These are phyloP conservation scores for Martes martes DNA, from an alignment of 2,113 vertebrate species.

Conservation along the genomic window DNA sequence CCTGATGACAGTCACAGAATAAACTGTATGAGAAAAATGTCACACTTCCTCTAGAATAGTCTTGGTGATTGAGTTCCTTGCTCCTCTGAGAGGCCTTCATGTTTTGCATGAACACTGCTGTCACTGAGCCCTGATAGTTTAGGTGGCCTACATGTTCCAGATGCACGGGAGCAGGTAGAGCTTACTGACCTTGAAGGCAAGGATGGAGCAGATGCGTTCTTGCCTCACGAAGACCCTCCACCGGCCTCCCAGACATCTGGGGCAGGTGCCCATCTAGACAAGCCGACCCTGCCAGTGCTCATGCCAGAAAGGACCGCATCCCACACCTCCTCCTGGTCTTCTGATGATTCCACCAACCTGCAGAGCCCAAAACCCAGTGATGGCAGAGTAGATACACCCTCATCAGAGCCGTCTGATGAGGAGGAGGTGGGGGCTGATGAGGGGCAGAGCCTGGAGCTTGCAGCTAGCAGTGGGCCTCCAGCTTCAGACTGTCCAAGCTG, in stretches of 20 bases:
- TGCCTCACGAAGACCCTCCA: constrained; percentile 83
- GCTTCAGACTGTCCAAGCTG: constrained; percentile 45
- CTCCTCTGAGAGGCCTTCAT: constrained; percentile 38
- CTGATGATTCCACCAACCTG: constrained; percentile 84
- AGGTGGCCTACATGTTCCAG: constrained; percentile 72
- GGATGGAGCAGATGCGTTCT: constrained; percentile 92
- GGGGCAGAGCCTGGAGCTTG: constrained; percentile 81
- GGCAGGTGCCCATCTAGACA: constrained; percentile 79
- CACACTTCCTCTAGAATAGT: constrained; percentile 62
- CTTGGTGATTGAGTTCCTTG: constrained; percentile 64
- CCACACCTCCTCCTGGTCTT: constrained; percentile 89
- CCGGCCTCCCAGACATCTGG: constrained; percentile 61
- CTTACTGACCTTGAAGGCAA: constrained; percentile 92
- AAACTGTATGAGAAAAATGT: constrained; percentile 57
- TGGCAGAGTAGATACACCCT: constrained; percentile 86
- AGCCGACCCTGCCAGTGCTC: constrained; percentile 81
- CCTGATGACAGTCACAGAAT: constrained; percentile 56
- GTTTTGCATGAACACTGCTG: constrained; percentile 72
- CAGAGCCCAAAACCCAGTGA: constrained; percentile 89
- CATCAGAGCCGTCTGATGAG: constrained; percentile 90
- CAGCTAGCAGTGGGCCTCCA: constrained; percentile 79
- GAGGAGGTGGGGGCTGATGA: constrained; percentile 91
- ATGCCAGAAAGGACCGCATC: constrained; percentile 80
- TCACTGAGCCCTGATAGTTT: constrained; percentile 74
- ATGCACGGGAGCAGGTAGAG: constrained; percentile 95